Base-by-base conservation (phyloP, 2,888 invertebrate genomes). In the Cephus nigrinus region DNA sequence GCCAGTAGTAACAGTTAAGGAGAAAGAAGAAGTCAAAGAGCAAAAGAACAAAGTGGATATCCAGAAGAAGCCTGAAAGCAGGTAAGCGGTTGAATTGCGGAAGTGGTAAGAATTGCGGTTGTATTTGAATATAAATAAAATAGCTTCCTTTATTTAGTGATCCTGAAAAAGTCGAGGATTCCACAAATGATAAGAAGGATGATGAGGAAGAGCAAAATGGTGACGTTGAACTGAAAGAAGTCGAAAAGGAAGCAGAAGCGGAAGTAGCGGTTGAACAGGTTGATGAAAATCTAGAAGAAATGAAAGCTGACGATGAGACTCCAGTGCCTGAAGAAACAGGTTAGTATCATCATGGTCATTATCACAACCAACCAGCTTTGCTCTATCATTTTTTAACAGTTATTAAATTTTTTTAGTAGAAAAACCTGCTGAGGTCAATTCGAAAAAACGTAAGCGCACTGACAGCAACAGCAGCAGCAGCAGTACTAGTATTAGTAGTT, bases 381-480 rank as follows among this genome's bases (percentile, higher is more conserved):
- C 30, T 72, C 12, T 73, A 23, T 73, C 40, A 12, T 40, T 34
- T 68, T 12, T 35, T 69, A 69, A 32, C 36, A 3, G 2, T 23
- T 55, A 23, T 55, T 55, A 0, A 55, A 12, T 40, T 74, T 69
- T 4, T 74, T 12, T 11, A 77, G 92, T 89, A 78, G 92, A 91
- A 68, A 91, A 89, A 82, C 90, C 91, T 12, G 92, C 90, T 74
- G 92, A 92, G 78, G 88, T 85, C 0, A 92, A 89, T 88, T 84
- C 82, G 91, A 94, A 83, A 92, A 94, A 90, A 86, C 93, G 86
- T 85, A 94, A 92, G 88, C 92, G 93, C 35, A 92, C 93, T 0
- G 92, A 92, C 76, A 93, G 93, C n/a, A 93, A 92, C 55, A 93
- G 92, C 80, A 92, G 93, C 81, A 92, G 92, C 80, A 92, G 92